Percentiles rank a stretch among this genome's conserved stretches.
phyloP scores from a whole-genome alignment of 2,888 invertebrate species.

The Asteroscopus sphinx region DNA sequence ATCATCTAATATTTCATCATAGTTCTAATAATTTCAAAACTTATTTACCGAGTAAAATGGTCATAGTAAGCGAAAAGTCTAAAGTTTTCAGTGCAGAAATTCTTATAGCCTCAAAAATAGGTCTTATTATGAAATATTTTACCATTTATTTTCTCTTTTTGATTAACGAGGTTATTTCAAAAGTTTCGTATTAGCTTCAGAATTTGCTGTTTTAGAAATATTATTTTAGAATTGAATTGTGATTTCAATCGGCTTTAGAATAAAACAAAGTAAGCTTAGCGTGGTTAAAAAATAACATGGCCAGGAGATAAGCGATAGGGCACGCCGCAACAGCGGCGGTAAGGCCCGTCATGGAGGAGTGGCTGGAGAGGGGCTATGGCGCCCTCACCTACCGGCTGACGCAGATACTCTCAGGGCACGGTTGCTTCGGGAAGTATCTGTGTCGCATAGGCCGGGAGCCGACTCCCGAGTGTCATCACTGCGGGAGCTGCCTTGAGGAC shows the following conservation, averaged over 20 bases:
- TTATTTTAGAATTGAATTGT: too few species aligned
- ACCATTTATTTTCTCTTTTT: not conserved
- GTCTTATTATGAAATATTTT: slow-evolving; percentile 14
- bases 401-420: too few species aligned
- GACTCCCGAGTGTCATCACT: too few species aligned
- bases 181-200: not conserved
- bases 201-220: not conserved
- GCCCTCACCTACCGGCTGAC: too few species aligned
- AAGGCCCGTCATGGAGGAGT: too few species aligned
- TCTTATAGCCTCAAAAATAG: not conserved
- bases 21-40: slow-evolving; percentile 43
- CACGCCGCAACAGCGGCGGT: too few species aligned
- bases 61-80: slow-evolving; percentile 13
- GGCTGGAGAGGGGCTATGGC: too few species aligned
- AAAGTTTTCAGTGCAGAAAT: not conserved
- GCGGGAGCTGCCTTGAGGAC: too few species aligned
- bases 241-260: not conserved
- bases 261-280: not conserved
- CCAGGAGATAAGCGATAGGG: too few species aligned
- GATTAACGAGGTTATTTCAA: not conserved
- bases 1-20: slow-evolving; percentile 28
- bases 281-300: too few species aligned
- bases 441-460: too few species aligned
- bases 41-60: slow-evolving; percentile 25
- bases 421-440: too few species aligned